Evolutionary conservation across 2,797 vertebrate species (phyloP).

Genomic region (Melanogrammus aeglefinus): DNA sequence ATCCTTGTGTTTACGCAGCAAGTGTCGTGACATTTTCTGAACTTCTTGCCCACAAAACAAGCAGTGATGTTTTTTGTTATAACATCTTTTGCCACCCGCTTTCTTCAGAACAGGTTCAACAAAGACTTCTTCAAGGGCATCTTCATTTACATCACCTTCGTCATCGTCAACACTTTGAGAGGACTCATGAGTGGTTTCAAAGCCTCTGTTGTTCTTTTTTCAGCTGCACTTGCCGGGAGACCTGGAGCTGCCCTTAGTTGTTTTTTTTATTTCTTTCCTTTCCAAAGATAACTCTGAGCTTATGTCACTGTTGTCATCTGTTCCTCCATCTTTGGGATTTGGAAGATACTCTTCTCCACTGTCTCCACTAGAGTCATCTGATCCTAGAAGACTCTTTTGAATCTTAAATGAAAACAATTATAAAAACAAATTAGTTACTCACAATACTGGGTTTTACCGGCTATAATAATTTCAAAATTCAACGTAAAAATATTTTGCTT

Average conservation of each 20-base stretch:
- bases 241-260: not conserved
- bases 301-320: slow-evolving; percentile 17
- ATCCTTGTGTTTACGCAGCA: slow-evolving; percentile 31
- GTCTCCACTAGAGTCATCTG: slow-evolving; percentile 16
- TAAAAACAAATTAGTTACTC: not conserved
- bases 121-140: slow-evolving; percentile 11
- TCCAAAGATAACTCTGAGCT: slow-evolving; percentile 6
- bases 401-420: slow-evolving; percentile 3
- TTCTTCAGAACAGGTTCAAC: slow-evolving; percentile 30
- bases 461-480: not conserved
- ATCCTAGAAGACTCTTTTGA: slow-evolving; percentile 7
- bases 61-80: slow-evolving; percentile 48
- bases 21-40: slow-evolving; percentile 48
- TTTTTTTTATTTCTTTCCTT: slow-evolving; percentile 4
- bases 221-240: not conserved
- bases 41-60: slow-evolving; percentile 35
- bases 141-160: slow-evolving; percentile 1
- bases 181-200: slow-evolving; percentile 10
- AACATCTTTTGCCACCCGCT: slow-evolving; percentile 28
- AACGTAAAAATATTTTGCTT: not conserved
- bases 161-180: slow-evolving; percentile 14
- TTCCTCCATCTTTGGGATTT: slow-evolving; percentile 9
- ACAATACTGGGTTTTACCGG: not conserved
- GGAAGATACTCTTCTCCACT: slow-evolving; percentile 25
- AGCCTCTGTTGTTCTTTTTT: not conserved